Base-by-base conservation (phyloP, 1,140 invertebrate genomes). In the Diabrotica virgifera region DNA sequence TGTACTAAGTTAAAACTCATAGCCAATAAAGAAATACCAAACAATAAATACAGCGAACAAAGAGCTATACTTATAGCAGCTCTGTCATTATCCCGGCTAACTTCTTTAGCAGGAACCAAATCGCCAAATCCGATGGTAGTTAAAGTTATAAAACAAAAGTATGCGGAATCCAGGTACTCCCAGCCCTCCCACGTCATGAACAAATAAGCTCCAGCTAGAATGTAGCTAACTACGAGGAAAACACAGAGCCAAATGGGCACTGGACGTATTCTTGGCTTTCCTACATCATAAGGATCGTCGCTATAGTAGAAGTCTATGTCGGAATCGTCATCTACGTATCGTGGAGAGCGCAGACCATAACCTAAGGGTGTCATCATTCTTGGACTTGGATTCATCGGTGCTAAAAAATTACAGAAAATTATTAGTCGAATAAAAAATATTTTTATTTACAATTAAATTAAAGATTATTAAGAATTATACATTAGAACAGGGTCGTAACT, bases 1-100 rank as follows among this genome's bases (percentile, higher is more conserved):
- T 95, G 93, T 14, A 98, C 95, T 68, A 99, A 84, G 82, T 98
- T 98, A 81, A 99, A 99, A 75, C 94, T 96, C 97, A 99, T 99
- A 14, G 96, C 96, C 59, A 99, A 80, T 36, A 99, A 83, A 0
- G 97, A 95, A 78, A 99, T 99, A 6, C 97, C 97, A 78, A 97
- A 96, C 10, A 99, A 83, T 62, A 98, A 82, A 82, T 98, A 98
- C 53, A 97, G 78, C 0, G 94, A 94, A 74, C 93, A 96, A 13
- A 98, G 86, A 0, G 95, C 93, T 66, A 98, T 94, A 50, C 91
- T 90, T 66, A 90, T 84, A 69, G 90, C 85, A 0, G 87, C 88
- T 54, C 89, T 85, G 38, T 81, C 77, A 12, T 76, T 76, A 51
- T 80, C 74, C 24, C 85, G 83, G 55, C 85, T 85, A 5, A 88